phyloP scores from a whole-genome alignment of 2,888 invertebrate genomes.

The Chaitophorus viminalis region DNA sequence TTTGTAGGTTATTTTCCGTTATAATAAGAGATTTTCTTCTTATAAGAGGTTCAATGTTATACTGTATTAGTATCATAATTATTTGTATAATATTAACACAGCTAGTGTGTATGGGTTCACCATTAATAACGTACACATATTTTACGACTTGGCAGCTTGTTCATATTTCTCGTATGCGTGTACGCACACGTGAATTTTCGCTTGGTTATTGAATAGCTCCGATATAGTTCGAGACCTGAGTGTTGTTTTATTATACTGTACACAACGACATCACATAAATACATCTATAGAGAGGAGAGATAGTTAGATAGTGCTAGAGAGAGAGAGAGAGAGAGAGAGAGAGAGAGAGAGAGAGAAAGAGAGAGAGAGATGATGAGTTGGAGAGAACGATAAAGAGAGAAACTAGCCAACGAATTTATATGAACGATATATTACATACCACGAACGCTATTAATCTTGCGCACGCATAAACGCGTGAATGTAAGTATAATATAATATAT shows the following conservation, averaged over 20 bases:
- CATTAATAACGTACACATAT: not conserved
- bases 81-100: no score
- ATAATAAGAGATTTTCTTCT: no score
- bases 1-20: no score
- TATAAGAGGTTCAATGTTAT: no score
- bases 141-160: slow-evolving; percentile 4
- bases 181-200: not conserved
- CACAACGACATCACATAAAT: not conserved
- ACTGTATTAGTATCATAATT: no score
- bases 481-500: not conserved
- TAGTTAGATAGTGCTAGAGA: not conserved
- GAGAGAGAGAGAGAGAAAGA: not conserved
- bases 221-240: slow-evolving; percentile 29
- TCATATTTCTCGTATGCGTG: slow-evolving; percentile 11
- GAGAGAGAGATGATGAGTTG: not conserved
- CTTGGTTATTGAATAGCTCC: slow-evolving; percentile 12
- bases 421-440: slow-evolving; percentile 21
- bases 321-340: not conserved
- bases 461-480: not conserved
- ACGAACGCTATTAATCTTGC: slow-evolving; percentile 42
- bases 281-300: not conserved
- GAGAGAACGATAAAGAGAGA: not conserved
- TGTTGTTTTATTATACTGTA: slow-evolving; percentile 23
- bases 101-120: not conserved
- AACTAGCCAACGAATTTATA: slow-evolving; percentile 29